These are phyloP conservation scores for Sylvicola cinctus DNA, from an alignment of 2,888 invertebrate genomes.

Conservation along the genomic window DNA sequence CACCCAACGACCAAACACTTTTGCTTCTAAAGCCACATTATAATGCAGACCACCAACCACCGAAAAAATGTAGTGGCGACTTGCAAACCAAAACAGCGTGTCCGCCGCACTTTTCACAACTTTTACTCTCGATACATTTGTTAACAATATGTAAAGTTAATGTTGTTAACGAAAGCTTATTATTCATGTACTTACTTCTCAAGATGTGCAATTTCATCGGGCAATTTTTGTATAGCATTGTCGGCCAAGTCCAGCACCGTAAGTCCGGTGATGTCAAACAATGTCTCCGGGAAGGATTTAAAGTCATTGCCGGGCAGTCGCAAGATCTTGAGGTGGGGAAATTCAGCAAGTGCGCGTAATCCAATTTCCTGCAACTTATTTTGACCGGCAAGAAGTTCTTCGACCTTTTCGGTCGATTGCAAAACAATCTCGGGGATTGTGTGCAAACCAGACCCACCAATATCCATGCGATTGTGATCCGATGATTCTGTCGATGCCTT, in stretches of 20 bases:
- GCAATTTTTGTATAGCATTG: constrained; percentile 41
- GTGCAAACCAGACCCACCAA: constrained; percentile 11
- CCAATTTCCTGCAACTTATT: constrained; percentile 12
- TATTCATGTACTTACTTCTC: constrained; percentile 35
- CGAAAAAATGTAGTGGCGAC: no score
- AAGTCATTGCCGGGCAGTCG: constrained; percentile 34
- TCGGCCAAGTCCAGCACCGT: constrained; percentile 45
- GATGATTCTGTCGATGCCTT: constrained; percentile 10
- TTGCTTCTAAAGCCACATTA: no score
- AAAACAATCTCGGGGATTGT: constrained; percentile 11
- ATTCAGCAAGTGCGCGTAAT: constrained; percentile 10
- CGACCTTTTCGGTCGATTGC: constrained; percentile 11
- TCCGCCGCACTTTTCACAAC: no score
- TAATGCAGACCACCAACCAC: no score
- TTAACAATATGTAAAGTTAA: no score
- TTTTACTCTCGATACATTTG: no score
- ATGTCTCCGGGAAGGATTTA: constrained; percentile 34
- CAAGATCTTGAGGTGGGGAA: constrained; percentile 19
- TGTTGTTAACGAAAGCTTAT: no score
- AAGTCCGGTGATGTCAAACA: constrained; percentile 36
- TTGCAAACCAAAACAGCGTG: no score
- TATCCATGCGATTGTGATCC: constrained; percentile 10
- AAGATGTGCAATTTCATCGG: constrained; percentile 37
- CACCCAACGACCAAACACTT: no score
- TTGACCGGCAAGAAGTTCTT: constrained; percentile 13